phyloP scores from a whole-genome alignment of 1,140 invertebrate species.

The Drosophila ambigua region DNA sequence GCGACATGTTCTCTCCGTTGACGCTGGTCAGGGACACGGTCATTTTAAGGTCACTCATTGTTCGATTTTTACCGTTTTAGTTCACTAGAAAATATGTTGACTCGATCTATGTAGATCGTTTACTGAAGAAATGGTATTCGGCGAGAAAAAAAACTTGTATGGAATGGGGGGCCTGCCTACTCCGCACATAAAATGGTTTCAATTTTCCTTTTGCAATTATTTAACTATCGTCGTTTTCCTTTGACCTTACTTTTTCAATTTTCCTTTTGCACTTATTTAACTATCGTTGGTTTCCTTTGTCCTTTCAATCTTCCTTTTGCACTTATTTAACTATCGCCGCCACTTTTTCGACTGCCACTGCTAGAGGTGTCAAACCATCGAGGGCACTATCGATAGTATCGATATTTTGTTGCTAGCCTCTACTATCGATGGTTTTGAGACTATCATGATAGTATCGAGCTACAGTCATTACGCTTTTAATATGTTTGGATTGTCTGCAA shows the following conservation, averaged over 20 bases:
- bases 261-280: not conserved
- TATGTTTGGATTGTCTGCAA: too few species aligned
- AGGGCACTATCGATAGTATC: too few species aligned
- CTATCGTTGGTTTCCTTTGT: not conserved
- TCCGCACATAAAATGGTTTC: not conserved
- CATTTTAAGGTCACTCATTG: slow-evolving; percentile 92
- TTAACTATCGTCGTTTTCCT: not conserved
- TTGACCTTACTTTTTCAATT: not conserved
- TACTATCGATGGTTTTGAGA: too few species aligned
- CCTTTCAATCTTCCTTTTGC: too few species aligned
- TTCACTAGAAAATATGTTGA: not conserved
- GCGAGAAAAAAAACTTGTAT: not conserved
- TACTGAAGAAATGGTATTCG: not conserved
- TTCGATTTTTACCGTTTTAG: not conserved
- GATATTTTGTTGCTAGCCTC: too few species aligned
- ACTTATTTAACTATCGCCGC: not conserved
- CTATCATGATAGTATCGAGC: too few species aligned
- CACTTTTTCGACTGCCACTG: slow-evolving; percentile 10
- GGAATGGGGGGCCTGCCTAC: slow-evolving; percentile 25
- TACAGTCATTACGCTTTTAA: too few species aligned
- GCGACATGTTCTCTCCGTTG: slow-evolving; percentile 97
- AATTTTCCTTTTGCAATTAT: not conserved
- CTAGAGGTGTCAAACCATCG: too few species aligned
- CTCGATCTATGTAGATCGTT: not conserved
- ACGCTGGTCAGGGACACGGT: slow-evolving; percentile 97